A percentile compares a stretch with the other conserved stretches of the same genome.
Evolutionary conservation across 2,113 vertebrate genomes (phyloP).

Genomic region (Corythornis vintsioides): DNA sequence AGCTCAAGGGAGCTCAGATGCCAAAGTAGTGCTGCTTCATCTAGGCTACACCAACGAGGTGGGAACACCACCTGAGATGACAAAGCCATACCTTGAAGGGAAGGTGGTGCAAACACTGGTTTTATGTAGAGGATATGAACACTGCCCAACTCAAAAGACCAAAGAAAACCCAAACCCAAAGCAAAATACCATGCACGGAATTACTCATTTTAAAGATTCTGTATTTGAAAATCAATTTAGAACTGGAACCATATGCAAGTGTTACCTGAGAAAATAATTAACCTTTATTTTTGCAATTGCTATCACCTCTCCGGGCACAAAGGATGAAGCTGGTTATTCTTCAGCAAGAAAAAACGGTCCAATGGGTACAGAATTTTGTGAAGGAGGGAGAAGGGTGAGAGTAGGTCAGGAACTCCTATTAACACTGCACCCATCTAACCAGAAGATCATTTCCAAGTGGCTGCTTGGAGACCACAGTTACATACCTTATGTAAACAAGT

Average conservation of each 20-base stretch:
- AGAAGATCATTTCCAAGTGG: neutral
- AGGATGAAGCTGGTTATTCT: neutral
- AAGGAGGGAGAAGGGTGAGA: neutral
- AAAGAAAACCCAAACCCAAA: neutral
- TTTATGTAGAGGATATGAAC: neutral
- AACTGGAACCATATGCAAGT: neutral
- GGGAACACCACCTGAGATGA: neutral
- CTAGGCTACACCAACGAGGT: neutral
- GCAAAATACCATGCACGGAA: neutral
- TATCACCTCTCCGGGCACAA: neutral
- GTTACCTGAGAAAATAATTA: neutral
- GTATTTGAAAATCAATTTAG: neutral
- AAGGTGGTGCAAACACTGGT: neutral
- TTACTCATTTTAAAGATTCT: neutral
- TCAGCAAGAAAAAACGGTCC: neutral
- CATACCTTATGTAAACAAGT: slow-evolving; percentile 99
- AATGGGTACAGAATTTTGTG: neutral
- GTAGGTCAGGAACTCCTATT: neutral
- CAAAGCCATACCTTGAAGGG: neutral
- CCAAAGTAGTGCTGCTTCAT: neutral
- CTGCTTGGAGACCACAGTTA: slow-evolving; percentile 44
- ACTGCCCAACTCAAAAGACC: neutral
- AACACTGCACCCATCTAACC: neutral
- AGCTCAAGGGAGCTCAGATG: neutral
- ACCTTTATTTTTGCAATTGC: neutral